phyloP scores from a whole-genome alignment of 2,797 vertebrate genomes.

The Pangasius djambal region DNA sequence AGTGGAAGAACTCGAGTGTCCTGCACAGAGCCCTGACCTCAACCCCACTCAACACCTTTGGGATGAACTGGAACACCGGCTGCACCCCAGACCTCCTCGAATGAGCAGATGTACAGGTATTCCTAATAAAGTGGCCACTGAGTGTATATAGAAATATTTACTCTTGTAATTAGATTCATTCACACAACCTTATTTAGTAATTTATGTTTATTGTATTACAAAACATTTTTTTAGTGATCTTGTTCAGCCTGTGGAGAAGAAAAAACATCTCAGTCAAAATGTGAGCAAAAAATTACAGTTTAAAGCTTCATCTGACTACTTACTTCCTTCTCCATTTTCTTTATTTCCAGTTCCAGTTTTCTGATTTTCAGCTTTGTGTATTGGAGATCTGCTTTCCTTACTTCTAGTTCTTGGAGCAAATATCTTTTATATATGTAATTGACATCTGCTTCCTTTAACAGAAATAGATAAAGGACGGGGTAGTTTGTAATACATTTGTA shows the following conservation, averaged over 20 bases:
- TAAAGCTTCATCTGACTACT: neutral
- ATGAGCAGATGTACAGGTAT: neutral
- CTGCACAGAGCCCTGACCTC: neutral
- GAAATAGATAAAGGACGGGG: neutral
- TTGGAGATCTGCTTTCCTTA: conserved; percentile 11
- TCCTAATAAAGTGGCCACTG: neutral
- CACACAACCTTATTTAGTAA: neutral
- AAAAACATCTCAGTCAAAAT: neutral
- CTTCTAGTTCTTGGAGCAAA: conserved; percentile 27
- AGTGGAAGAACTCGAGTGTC: neutral
- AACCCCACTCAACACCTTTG: neutral
- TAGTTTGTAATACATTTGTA: neutral
- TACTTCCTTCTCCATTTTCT: conserved; percentile 33
- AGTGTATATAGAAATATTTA: neutral
- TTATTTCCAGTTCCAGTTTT: conserved; percentile 34
- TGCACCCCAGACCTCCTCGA: neutral
- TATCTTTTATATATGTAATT: conserved; percentile 30
- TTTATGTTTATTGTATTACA: conserved; percentile 12
- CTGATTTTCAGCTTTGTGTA: conserved; percentile 29
- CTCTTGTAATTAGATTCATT: neutral
- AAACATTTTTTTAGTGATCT: conserved; percentile 7
- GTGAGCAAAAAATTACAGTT: neutral
- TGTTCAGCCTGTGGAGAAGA: neutral
- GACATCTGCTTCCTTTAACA: conserved; percentile 18
- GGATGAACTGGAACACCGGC: neutral